A percentile compares a stretch with the other conserved stretches of the same genome.
Conservation (phyloP, 2,113 vertebrate genomes). For the Entomyzon cyanotis region DNA sequence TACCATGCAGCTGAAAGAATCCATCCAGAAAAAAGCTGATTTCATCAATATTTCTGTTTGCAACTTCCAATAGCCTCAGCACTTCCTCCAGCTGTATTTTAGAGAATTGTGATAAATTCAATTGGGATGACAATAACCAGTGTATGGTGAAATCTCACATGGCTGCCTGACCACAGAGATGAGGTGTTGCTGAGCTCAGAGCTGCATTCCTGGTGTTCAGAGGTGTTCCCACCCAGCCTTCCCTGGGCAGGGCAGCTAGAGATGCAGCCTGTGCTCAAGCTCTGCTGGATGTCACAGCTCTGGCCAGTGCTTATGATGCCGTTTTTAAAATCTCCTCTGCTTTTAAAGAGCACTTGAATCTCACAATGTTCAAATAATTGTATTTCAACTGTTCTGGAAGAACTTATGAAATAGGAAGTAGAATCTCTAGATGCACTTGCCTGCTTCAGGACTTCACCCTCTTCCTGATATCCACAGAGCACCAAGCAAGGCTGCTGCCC, state of each 20-base stretch:
- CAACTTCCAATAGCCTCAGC: neutral
- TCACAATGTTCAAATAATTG: neutral
- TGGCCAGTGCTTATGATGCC: no score
- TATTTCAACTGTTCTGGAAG: neutral
- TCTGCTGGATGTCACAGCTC: neutral
- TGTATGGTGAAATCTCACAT: neutral
- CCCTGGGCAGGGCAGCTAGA: neutral
- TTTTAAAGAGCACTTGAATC: neutral
- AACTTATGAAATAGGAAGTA: neutral
- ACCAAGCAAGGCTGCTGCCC: neutral
- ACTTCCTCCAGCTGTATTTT: neutral
- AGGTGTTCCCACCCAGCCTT: no score
- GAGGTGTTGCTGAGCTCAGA: neutral
- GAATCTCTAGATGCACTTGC: neutral
- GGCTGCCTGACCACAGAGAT: neutral
- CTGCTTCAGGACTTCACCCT: neutral
- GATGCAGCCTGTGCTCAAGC: neutral
- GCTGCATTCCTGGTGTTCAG: no score
- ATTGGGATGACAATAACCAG: neutral
- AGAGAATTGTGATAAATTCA: neutral
- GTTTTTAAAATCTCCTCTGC: neutral
- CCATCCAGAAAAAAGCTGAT: neutral
- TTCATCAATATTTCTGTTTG: neutral
- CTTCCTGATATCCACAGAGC: neutral
- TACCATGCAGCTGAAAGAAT: neutral